phyloP scores from a whole-genome alignment of 2,888 invertebrate species.

The Pyralis farinalis region DNA sequence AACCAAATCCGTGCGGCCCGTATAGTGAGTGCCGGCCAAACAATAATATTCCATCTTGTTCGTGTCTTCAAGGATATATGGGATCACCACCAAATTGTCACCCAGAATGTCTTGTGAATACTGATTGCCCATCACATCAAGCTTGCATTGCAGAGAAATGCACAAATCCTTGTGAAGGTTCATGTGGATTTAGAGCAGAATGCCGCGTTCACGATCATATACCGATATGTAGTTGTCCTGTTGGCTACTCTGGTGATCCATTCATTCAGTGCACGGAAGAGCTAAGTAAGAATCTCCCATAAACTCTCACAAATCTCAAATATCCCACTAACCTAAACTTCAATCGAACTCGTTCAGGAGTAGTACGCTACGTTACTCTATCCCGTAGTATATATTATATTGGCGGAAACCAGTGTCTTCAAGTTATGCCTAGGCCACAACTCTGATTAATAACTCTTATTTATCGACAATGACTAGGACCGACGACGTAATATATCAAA shows the following conservation, averaged over 20 bases:
- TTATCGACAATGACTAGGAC: too few relatives aligned
- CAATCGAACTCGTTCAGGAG: too few relatives aligned
- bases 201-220: slow-evolving; percentile 91
- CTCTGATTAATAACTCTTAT: too few relatives aligned
- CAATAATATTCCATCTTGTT: slow-evolving; percentile 88
- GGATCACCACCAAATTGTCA: slow-evolving; percentile 91
- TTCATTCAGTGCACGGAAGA: slow-evolving; percentile 86
- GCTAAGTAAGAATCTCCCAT: slow-evolving; percentile 45
- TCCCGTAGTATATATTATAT: too few relatives aligned
- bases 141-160: slow-evolving; percentile 92
- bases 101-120: slow-evolving; percentile 91
- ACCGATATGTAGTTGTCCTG: slow-evolving; percentile 89
- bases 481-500: too few relatives aligned
- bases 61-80: slow-evolving; percentile 86
- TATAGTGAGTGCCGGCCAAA: slow-evolving; percentile 88
- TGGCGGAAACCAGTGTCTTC: too few relatives aligned
- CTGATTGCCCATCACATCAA: slow-evolving; percentile 89
- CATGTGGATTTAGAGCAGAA: slow-evolving; percentile 88
- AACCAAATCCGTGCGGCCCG: slow-evolving; percentile 90
- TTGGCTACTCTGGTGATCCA: slow-evolving; percentile 89
- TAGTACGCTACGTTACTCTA: too few relatives aligned
- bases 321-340: too few relatives aligned
- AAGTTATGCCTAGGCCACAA: too few relatives aligned
- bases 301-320: too few relatives aligned
- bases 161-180: slow-evolving; percentile 90